A percentile compares a stretch with the other conserved stretches of the same genome.
These are phyloP conservation scores for Brachypteracias leptosomus DNA, from an alignment of 2,113 vertebrate species.

Conservation along the genomic window DNA sequence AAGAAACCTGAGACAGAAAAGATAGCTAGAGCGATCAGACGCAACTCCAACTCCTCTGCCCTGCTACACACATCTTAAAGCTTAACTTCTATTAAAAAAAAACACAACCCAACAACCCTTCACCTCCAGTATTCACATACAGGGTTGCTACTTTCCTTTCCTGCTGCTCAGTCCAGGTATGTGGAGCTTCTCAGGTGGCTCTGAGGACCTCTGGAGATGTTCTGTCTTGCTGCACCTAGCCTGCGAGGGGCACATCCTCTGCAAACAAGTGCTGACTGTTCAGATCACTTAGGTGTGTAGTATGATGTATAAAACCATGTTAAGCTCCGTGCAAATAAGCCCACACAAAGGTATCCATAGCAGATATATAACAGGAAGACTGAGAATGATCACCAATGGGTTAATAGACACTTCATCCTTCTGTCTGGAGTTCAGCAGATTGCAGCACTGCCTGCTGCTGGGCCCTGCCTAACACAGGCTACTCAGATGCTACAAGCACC, in stretches of 20 bases:
- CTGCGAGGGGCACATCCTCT: not conserved
- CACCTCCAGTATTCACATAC: not conserved
- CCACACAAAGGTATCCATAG: accelerated
- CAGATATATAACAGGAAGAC: not conserved
- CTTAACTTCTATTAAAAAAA: not conserved
- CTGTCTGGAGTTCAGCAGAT: not conserved
- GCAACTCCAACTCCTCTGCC: not conserved
- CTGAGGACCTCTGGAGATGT: not conserved
- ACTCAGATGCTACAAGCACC: not conserved
- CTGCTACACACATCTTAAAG: not conserved
- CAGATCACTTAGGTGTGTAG: accelerated
- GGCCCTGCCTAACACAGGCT: not conserved
- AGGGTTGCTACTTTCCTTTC: not conserved
- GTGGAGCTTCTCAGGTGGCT: not conserved
- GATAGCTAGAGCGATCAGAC: not conserved
- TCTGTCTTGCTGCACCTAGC: not conserved
- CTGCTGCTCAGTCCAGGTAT: not conserved
- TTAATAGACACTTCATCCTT: not conserved
- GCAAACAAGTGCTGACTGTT: not conserved
- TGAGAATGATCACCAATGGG: not conserved
- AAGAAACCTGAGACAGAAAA: not conserved
- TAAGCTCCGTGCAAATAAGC: accelerated
- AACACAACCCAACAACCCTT: not conserved
- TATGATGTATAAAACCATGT: not conserved
- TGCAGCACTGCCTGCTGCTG: not conserved